Conservation (phyloP, 2,113 vertebrate species). For the Rattus rattus region DNA sequence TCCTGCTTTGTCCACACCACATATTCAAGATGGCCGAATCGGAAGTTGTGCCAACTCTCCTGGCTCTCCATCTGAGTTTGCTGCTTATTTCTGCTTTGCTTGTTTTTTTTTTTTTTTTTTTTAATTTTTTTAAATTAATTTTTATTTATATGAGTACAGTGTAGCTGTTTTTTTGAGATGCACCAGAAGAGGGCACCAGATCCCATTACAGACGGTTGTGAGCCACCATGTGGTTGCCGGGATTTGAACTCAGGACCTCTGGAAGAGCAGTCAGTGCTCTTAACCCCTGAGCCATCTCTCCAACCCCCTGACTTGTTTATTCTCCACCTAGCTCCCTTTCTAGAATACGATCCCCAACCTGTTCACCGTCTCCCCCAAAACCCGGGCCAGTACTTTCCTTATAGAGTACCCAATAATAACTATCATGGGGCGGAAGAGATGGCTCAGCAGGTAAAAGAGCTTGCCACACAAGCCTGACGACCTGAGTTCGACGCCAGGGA, state of each 20-base stretch:
- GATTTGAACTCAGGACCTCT: too few species aligned
- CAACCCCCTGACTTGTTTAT: too few species aligned
- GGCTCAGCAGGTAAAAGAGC: background rate
- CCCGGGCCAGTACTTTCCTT: background rate
- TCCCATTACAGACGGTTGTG: too few species aligned
- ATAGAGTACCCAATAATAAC: background rate
- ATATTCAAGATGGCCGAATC: background rate
- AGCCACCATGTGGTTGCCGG: too few species aligned
- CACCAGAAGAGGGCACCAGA: too few species aligned
- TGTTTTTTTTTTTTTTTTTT: too few species aligned
- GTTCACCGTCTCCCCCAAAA: background rate
- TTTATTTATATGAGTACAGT: too few species aligned
- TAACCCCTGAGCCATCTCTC: too few species aligned
- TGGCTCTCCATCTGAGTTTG: background rate
- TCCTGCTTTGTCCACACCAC: background rate
- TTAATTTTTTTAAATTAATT: too few species aligned
- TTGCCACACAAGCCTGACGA: background rate
- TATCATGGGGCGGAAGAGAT: background rate
- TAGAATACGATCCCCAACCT: background rate
- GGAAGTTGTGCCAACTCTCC: background rate
- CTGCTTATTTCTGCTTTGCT: background rate
- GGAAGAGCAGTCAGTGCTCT: too few species aligned
- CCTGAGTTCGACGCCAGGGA: background rate
- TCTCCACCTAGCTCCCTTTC: background rate
- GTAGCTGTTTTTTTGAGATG: too few species aligned